Evolutionary conservation across 2,113 vertebrate genomes (phyloP), one percentile per base, ranked within the genome.

Genomic region (Caranx melampygus): DNA sequence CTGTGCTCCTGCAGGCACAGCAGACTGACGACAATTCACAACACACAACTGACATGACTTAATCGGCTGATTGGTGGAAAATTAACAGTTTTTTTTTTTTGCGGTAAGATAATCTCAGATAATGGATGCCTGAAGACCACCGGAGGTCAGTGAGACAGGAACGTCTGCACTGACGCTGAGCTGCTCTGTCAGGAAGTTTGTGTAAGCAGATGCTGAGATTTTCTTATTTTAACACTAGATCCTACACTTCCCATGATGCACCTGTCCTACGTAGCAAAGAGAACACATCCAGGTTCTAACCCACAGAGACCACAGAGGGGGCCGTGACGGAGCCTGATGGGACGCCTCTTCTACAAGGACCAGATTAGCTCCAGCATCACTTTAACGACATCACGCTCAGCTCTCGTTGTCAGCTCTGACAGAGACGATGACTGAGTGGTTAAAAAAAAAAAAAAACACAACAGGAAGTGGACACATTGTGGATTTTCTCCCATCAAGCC

Each of bases 381-480:
- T 26, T 26, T 26, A 26, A 26, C 26, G 26, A 26, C 7, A 8
- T 8, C 40, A 42, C 6, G 8, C 40, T 10, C 40, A 51, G 11
- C 20, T 9, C 18, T 51, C 49, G 2, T 51, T 9, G 1, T 8
- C 49, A 20, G 6, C 20, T 20, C 9, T 20, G 49, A 51, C 2
- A 9, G 49, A 51, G 18, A 20, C 20, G 18, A 20, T 20, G 18
- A 51, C 49, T 20, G 49, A 8, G 6, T 51, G 18, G 49, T 8
- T 20, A 54, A 54, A 54, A 15, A 3, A 13, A n/a, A n/a, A n/a
- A 3, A 13, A 13, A 5, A 45, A 52, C 45, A 40, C 3, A 55
- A 35, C 45, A 75, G 57, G 31, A 78, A 57, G 67, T 44, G 12
- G 55, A 70, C 68, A 58, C 62, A 1, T 58, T 21, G 57, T 26